Conservation (phyloP, 2,113 vertebrate genomes). For the Hypomesus transpacificus region DNA sequence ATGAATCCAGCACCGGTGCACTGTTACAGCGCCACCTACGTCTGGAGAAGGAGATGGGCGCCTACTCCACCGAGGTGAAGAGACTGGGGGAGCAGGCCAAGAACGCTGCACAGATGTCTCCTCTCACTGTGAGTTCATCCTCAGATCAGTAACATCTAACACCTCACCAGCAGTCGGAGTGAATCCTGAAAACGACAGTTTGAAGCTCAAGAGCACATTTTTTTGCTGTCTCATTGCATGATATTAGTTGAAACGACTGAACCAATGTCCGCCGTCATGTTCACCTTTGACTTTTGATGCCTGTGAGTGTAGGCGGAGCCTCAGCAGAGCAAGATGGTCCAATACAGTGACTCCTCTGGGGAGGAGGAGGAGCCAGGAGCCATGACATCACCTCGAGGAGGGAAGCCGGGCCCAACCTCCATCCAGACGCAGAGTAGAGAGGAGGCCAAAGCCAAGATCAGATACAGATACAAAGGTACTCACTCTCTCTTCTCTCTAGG, state of each 20-base stretch:
- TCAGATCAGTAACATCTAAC: neutral
- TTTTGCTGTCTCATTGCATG: too few relatives aligned
- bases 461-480: constrained; percentile 67
- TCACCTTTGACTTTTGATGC: neutral
- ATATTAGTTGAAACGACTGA: too few relatives aligned
- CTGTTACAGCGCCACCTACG: constrained; percentile 76
- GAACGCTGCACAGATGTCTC: constrained; percentile 60
- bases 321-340: constrained; percentile 49
- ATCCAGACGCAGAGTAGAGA: constrained; percentile 12
- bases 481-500: neutral
- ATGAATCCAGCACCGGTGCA: constrained; percentile 66
- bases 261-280: neutral
- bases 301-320: constrained; percentile 52
- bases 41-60: constrained; percentile 72
- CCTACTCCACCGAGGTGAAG: constrained; percentile 73
- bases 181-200: too few relatives aligned
- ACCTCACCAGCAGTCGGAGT: neutral
- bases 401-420: neutral
- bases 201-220: too few relatives aligned
- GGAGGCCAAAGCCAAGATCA: constrained; percentile 44
- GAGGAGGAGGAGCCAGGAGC: constrained; percentile 52
- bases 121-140: constrained; percentile 65
- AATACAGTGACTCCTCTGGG: constrained; percentile 64
- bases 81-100: constrained; percentile 74
- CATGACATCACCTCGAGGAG: neutral